Evolutionary conservation across 2,888 invertebrate species (phyloP).

Genomic region (Seira ritae): DNA sequence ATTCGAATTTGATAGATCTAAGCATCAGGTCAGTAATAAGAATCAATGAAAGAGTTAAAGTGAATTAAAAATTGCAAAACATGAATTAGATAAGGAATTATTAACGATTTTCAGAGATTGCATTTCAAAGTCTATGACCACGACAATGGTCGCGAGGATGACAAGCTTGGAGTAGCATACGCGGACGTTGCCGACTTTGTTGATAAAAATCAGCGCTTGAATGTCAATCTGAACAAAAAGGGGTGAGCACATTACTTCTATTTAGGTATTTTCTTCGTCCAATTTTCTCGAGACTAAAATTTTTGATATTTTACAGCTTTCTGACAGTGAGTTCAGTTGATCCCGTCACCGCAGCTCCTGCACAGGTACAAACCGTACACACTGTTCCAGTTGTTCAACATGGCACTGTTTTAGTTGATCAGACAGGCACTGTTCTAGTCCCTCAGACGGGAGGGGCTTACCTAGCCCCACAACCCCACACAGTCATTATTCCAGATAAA

Average conservation of each 20-base stretch:
- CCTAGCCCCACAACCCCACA: slow-evolving; percentile 37
- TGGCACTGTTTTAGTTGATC: slow-evolving; percentile 26
- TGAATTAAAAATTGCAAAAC: not conserved
- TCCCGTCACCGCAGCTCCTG: slow-evolving; percentile 34
- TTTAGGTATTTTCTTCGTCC: not conserved
- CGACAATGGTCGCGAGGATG: slow-evolving; percentile 70
- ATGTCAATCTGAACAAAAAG: slow-evolving; percentile 69
- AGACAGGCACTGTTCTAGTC: slow-evolving; percentile 9
- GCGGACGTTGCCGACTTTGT: slow-evolving; percentile 70
- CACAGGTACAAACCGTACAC: slow-evolving; percentile 25
- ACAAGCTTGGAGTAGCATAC: slow-evolving; percentile 67
- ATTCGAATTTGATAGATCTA: slow-evolving; percentile 68
- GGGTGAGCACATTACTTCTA: slow-evolving; percentile 55
- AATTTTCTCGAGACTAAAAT: too few species aligned
- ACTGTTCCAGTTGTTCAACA: slow-evolving; percentile 24
- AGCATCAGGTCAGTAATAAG: slow-evolving; percentile 62
- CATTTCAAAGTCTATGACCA: slow-evolving; percentile 69
- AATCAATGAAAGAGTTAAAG: not conserved
- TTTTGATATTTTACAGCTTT: slow-evolving; percentile 47
- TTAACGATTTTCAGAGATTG: slow-evolving; percentile 59
- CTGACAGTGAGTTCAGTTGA: slow-evolving; percentile 63
- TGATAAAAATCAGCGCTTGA: slow-evolving; percentile 67
- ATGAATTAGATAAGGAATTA: too few species aligned
- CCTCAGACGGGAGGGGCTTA: slow-evolving; percentile 43
- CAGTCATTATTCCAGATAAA: slow-evolving; percentile 40